These are phyloP conservation scores for Ophioninae sp. DNA, from an alignment of 2,888 invertebrate species.

Conservation along the genomic window DNA sequence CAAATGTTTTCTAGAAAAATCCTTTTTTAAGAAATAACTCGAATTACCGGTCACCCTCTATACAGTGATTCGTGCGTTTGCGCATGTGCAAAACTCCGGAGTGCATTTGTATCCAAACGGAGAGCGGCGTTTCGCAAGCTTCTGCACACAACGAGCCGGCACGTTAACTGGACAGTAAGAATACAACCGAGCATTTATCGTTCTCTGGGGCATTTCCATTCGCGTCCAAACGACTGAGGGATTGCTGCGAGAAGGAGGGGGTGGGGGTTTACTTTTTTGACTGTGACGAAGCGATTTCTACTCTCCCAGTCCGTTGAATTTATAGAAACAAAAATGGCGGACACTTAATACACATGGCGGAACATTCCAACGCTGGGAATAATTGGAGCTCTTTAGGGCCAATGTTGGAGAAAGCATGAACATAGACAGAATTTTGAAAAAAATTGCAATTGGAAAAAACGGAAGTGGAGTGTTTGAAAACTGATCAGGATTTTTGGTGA, in stretches of 20 bases:
- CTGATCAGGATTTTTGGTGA: too few relatives aligned
- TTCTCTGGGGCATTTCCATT: conserved; percentile 19
- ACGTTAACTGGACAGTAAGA: conserved; percentile 43
- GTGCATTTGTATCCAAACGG: conserved; percentile 11
- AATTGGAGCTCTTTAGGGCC: not conserved
- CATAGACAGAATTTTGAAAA: not conserved
- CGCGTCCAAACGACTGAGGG: not conserved
- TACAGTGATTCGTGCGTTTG: not conserved
- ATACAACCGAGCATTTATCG: conserved; percentile 52
- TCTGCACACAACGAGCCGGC: conserved; percentile 3
- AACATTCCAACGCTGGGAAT: not conserved
- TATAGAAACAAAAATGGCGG: conserved; percentile 18
- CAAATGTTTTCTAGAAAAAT: too few relatives aligned
- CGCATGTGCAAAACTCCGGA: conserved; percentile 6
- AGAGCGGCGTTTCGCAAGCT: conserved; percentile 22
- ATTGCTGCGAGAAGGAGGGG: not conserved
- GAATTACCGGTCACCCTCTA: too few relatives aligned
- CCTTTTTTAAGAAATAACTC: too few relatives aligned
- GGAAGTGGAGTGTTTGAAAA: not conserved
- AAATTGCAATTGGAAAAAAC: not conserved
- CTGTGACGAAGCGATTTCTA: conserved; percentile 38
- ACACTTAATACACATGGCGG: not conserved
- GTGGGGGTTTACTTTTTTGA: conserved; percentile 10
- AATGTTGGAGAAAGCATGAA: not conserved
- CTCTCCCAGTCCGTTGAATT: conserved; percentile 15